phyloP scores from a whole-genome alignment of 2,113 vertebrate genomes.

The Aegotheles bennettii region DNA sequence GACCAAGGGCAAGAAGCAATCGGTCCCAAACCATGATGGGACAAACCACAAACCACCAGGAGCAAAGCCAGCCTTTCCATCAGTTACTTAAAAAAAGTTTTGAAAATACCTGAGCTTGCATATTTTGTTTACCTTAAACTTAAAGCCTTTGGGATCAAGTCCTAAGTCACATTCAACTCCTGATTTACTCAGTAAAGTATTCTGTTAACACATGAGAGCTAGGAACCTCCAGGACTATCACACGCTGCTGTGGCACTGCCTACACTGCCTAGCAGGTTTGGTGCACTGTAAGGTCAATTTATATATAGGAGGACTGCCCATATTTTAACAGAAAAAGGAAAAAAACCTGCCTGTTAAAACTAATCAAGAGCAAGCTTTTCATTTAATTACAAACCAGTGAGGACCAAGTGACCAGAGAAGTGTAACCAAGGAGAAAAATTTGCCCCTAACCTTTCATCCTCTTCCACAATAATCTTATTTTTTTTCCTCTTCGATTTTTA shows the following conservation, averaged over 20 bases:
- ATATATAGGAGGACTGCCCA: not conserved
- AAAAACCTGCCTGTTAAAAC: not conserved
- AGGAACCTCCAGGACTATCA: not conserved
- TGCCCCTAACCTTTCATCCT: not conserved
- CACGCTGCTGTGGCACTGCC: not conserved
- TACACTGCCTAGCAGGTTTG: not conserved
- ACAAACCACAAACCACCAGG: not conserved
- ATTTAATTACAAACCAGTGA: not conserved
- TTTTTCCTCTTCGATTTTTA: not conserved
- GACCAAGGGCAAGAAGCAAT: not conserved
- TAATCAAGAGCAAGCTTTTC: not conserved
- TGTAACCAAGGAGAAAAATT: not conserved
- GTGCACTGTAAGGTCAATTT: not conserved
- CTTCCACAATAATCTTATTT: not conserved
- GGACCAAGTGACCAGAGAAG: not conserved
- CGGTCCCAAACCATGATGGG: not conserved
- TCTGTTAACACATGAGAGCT: not conserved
- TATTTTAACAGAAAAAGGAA: not conserved
- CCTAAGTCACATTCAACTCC: not conserved
- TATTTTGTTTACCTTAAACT: not conserved
- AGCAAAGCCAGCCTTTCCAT: not conserved
- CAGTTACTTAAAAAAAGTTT: not conserved
- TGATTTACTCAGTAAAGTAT: not conserved
- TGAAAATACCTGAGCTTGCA: not conserved
- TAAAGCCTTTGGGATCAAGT: not conserved